phyloP scores from a whole-genome alignment of 2,113 vertebrate genomes.

The Ptyas mucosa region DNA sequence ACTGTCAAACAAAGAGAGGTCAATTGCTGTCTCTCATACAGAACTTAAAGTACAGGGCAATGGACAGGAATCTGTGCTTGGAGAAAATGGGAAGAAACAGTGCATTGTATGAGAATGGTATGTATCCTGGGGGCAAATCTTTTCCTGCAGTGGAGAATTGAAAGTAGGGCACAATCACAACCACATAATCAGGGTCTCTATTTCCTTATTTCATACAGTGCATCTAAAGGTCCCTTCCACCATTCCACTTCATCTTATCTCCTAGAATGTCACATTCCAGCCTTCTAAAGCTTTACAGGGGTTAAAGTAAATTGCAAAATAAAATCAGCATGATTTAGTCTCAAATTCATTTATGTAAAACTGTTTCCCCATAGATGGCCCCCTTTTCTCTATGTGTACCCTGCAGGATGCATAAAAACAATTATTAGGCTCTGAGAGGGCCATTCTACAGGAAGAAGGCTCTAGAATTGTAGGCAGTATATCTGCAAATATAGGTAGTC shows the following conservation, averaged over 20 bases:
- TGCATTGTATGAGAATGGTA: not conserved
- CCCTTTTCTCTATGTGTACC: not conserved
- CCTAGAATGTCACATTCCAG: conserved; percentile 20
- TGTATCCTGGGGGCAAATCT: not conserved
- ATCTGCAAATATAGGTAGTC: not conserved
- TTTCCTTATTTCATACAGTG: not conserved
- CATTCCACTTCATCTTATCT: conserved; percentile 6
- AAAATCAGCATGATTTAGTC: not conserved
- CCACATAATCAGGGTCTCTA: not conserved
- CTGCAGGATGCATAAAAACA: not conserved
- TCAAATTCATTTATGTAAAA: conserved; percentile 1
- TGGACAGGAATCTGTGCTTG: not conserved
- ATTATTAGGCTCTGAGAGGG: not conserved
- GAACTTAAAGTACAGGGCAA: not conserved
- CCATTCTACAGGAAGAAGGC: not conserved
- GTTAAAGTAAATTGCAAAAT: conserved; percentile 20
- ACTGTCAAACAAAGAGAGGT: not conserved
- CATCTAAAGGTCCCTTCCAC: not conserved
- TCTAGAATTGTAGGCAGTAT: not conserved
- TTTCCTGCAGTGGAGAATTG: not conserved
- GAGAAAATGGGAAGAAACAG: not conserved
- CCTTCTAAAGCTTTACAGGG: conserved; percentile 1
- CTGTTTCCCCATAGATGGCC: not conserved
- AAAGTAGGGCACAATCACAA: not conserved
- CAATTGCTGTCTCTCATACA: not conserved